These are phyloP conservation scores for Crotalus viridis DNA, from an alignment of 2,113 vertebrate species.

Conservation along the genomic window DNA sequence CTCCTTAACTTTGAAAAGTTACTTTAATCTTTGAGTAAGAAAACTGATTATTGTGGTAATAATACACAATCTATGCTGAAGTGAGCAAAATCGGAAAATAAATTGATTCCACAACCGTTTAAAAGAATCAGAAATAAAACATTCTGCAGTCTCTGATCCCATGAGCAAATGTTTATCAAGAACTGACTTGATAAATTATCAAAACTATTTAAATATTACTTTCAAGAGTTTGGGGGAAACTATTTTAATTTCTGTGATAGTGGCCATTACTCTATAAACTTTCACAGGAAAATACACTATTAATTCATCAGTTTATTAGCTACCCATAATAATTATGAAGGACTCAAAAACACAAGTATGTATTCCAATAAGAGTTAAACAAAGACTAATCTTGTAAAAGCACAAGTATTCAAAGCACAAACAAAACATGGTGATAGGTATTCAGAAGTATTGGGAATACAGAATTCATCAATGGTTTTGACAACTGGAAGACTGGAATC, in stretches of 20 bases:
- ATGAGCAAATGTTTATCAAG: background rate
- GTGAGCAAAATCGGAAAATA: background rate
- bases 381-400: background rate
- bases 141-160: background rate
- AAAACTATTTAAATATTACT: slow-evolving; percentile 21
- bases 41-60: background rate
- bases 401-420: background rate
- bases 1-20: background rate
- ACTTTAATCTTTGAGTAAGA: background rate
- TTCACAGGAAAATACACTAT: slow-evolving; percentile 16
- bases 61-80: background rate
- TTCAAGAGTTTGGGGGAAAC: background rate
- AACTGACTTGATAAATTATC: slow-evolving; percentile 6
- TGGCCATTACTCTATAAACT: slow-evolving; percentile 47
- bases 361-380: background rate
- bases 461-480: background rate
- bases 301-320: slow-evolving; percentile 41
- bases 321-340: slow-evolving; percentile 46
- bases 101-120: background rate
- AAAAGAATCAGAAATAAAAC: background rate
- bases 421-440: background rate
- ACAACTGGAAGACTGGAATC: background rate
- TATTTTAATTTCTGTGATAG: slow-evolving; percentile 27
- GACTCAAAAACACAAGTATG: slow-evolving; percentile 49
- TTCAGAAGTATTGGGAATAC: background rate